Percentiles rank a stretch among this genome's conserved stretches.
These are phyloP conservation scores for Portunus trituberculatus DNA, from an alignment of 1,140 invertebrate genomes.

Conservation along the genomic window DNA sequence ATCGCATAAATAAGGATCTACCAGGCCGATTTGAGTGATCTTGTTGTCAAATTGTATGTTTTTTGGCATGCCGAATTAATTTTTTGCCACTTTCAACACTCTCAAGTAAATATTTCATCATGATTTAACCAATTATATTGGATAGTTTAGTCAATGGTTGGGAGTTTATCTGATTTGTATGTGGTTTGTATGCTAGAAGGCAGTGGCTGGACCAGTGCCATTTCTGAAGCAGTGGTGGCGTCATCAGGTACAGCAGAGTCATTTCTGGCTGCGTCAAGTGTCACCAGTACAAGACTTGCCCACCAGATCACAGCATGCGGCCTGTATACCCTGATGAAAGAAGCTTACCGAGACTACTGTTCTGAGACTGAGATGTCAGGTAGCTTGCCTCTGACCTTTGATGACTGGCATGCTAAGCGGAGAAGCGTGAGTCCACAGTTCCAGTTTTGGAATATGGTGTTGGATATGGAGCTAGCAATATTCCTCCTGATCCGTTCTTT, in stretches of 20 bases:
- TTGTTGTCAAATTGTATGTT: neutral
- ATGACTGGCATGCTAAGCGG: neutral
- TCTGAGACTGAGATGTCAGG: too few species aligned
- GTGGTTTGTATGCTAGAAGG: too few species aligned
- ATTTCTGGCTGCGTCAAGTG: too few species aligned
- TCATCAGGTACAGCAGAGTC: too few species aligned
- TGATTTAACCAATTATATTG: neutral
- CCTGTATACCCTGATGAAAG: too few species aligned
- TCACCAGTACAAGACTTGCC: too few species aligned
- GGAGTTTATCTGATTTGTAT: too few species aligned
- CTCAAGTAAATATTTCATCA: neutral
- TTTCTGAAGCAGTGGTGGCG: too few species aligned
- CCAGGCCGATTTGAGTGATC: neutral
- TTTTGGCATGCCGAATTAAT: neutral
- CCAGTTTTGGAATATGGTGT: constrained; percentile 35
- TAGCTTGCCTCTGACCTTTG: constrained; percentile 37
- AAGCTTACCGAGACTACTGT: too few species aligned
- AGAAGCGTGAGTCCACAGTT: constrained; percentile 12
- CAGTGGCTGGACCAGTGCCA: too few species aligned
- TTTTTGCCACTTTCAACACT: neutral
- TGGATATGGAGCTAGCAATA: neutral
- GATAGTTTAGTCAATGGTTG: neutral
- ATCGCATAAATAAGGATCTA: neutral
- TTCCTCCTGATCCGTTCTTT: constrained; percentile 28
- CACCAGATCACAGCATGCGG: too few species aligned